A percentile compares a stretch with the other conserved stretches of the same genome.
Evolutionary conservation across 2,113 vertebrate genomes (phyloP).

Genomic region (Plecturocebus donacophilus): DNA sequence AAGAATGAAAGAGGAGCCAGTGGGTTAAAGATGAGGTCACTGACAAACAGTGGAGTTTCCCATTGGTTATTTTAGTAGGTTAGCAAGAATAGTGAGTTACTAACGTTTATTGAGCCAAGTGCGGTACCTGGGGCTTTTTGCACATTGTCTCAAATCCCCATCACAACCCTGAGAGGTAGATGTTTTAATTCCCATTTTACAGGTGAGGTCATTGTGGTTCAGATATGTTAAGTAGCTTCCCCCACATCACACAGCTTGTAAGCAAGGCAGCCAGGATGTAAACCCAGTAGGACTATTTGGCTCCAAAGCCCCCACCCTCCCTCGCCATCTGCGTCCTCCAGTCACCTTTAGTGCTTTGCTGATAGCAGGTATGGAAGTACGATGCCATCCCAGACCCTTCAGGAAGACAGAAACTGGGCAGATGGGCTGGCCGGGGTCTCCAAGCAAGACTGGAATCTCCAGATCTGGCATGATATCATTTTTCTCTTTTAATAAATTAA

Average conservation of each 20-base stretch:
- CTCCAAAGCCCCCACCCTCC: not conserved
- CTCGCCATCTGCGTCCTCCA: not conserved
- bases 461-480: no score
- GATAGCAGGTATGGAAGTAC: fast-evolving
- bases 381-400: not conserved
- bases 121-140: not conserved
- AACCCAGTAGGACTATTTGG: not conserved
- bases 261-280: not conserved
- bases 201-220: not conserved
- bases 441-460: not conserved
- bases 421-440: fast-evolving
- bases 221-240: not conserved
- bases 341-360: fast-evolving
- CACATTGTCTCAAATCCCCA: not conserved
- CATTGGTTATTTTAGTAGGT: not conserved
- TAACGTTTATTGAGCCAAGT: not conserved
- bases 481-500: not conserved
- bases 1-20: not conserved
- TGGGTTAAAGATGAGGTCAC: fast-evolving
- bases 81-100: not conserved
- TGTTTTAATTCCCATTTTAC: not conserved
- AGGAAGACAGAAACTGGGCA: not conserved
- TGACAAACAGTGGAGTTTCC: fast-evolving
- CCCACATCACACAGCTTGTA: not conserved
- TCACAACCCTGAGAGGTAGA: not conserved